Base-by-base conservation (phyloP, 1,140 invertebrate genomes). In the Anastatus disparis region DNA sequence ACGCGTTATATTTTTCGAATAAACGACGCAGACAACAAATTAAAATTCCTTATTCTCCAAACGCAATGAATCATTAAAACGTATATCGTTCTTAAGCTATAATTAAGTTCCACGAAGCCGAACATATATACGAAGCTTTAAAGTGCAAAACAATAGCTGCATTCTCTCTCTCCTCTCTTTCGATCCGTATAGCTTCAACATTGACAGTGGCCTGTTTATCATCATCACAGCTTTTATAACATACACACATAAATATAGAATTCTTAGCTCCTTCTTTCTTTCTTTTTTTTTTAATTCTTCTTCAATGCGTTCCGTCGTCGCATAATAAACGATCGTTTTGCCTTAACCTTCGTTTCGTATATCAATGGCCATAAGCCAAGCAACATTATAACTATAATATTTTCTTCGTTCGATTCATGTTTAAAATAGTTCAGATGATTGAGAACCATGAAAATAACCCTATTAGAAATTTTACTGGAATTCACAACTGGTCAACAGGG, bases 331-430 rank as follows among this genome's bases (percentile, higher is more conserved):
- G 65, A 62, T 66, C 64, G 70, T 50, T 10, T 10, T 40, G 64
- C 68, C 66, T 73, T 73, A 74, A 77, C 74, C 77, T 78, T 78
- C 71, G 72, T 67, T 75, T 73, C 73, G 73, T 59, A n/a, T n/a
- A n/a, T n/a, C n/a, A n/a, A n/a, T n/a, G n/a, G n/a, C n/a, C n/a
- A n/a, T n/a, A n/a, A n/a, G n/a, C n/a, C n/a, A n/a, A n/a, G n/a
- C n/a, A n/a, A n/a, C n/a, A n/a, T n/a, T n/a, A n/a, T n/a, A n/a
- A n/a, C n/a, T n/a, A n/a, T n/a, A n/a, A n/a, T n/a, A n/a, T n/a
- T n/a, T n/a, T n/a, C n/a, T n/a, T n/a, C n/a, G n/a, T n/a, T n/a
- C n/a, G n/a, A n/a, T n/a, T n/a, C n/a, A n/a, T n/a, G n/a, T n/a
- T n/a, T n/a, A n/a, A n/a, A n/a, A n/a, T n/a, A n/a, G n/a, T n/a